Evolutionary conservation across 2,113 vertebrate species (phyloP), one percentile per base, ranked within the genome.

Genomic region (Canis aureus): DNA sequence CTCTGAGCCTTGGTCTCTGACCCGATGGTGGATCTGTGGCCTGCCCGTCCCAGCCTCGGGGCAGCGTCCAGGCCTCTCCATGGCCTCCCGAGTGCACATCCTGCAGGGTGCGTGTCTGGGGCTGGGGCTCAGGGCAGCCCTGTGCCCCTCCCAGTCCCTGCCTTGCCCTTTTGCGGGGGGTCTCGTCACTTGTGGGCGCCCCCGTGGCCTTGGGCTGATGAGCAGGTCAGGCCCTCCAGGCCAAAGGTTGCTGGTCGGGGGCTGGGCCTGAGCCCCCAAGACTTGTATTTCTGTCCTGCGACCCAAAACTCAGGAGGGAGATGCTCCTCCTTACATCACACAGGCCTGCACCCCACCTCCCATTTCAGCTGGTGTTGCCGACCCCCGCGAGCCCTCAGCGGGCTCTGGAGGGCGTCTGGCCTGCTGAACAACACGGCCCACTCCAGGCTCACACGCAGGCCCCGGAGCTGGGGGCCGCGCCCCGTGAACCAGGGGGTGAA

Each of bases 161-260:
- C 20, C 12, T 3, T 0, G 1, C 27, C 13, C 0, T 76, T 32
- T 62, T 71, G 25, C 2, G 12, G 1, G 43, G 5, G 8, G 16
- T 8, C 64, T 19, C 43, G 64, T 29, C 4, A 0, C 3, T 8
- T n/a, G 20, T n/a, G 12, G 49, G 55, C 27, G 22, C 43, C 29
- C 11, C 71, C 3, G 71, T 23, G 35, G 35, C 35, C 71, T 22
- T 3, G 5, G 11, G 84, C 19, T 15, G 23, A 1, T 0, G 1
- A 16, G 13, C 9, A 5, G 16, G 51, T 55, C 85, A 38, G 84
- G 25, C 2, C 66, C 35, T 71, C 19, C 35, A 25, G 25, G 53
- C 64, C 9, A 1, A 38, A 83, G 55, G 4, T 80, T 25, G 64
- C 59, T 1, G 27, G 27, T 29, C 27, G 4, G 23, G 35, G 38